Percentiles rank a stretch among this genome's conserved stretches.
These are phyloP conservation scores for Ricordea florida DNA, from an alignment of 92 coral and sea anemone species.

Conservation along the genomic window DNA sequence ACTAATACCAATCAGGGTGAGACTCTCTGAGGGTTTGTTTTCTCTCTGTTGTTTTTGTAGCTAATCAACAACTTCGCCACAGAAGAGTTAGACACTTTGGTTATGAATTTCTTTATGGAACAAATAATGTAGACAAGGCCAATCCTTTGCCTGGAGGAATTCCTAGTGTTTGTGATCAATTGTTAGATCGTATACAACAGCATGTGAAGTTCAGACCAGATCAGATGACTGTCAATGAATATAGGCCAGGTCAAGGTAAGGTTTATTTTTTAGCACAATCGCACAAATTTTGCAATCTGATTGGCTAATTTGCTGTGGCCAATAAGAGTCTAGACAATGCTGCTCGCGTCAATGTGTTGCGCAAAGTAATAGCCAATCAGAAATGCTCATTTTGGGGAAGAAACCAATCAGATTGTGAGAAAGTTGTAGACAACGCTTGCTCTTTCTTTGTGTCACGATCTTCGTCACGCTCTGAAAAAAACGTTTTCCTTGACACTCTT, in stretches of 20 bases:
- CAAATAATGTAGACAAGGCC: slow-evolving; percentile 77
- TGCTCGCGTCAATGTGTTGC: too few species aligned
- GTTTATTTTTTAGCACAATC: not conserved
- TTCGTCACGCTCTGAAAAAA: too few species aligned
- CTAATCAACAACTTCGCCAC: slow-evolving; percentile 85
- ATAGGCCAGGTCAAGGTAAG: slow-evolving; percentile 94
- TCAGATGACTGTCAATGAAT: slow-evolving; percentile 94
- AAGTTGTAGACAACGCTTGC: too few species aligned
- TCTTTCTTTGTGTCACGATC: too few species aligned
- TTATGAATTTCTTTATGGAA: slow-evolving; percentile 90
- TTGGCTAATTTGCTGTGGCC: too few species aligned
- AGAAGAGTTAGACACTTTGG: slow-evolving; percentile 96
- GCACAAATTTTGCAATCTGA: too few species aligned
- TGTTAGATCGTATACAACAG: slow-evolving; percentile 67
- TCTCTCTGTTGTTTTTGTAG: slow-evolving; percentile 28
- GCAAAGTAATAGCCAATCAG: too few species aligned
- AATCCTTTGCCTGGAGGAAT: slow-evolving; percentile 87
- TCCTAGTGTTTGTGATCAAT: slow-evolving; percentile 71
- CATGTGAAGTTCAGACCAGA: slow-evolving; percentile 73
- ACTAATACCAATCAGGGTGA: too few species aligned
- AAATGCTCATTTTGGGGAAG: too few species aligned
- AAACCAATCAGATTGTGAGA: too few species aligned
- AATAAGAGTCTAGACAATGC: too few species aligned
- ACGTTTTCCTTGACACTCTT: too few species aligned
- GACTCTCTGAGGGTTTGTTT: not conserved